Base-by-base conservation (phyloP, 2,113 vertebrate genomes). In the Acrocephalus arundinaceus region DNA sequence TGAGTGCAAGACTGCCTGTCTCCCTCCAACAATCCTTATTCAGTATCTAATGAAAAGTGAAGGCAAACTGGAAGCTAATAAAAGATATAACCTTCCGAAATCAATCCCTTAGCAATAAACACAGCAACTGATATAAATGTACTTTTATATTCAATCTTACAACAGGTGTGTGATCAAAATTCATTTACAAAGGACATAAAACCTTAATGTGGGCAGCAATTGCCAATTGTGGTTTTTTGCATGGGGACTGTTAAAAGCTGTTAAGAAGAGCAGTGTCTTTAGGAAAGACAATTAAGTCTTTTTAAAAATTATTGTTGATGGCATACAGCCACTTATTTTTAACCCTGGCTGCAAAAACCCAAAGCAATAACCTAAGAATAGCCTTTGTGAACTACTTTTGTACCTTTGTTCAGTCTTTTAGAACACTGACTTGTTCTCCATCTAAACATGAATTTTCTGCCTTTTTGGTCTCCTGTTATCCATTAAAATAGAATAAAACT, bases 161-260 rank as follows among this genome's bases (percentile, higher is more conserved):
- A 70, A 72, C 15, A 89, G 28, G 27, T 82, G n/a, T 51, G n/a
- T 33, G 22, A 33, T 90, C 62, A 54, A 79, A 90, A 83, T 54
- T 21, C 0, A 83, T 79, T 82, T 77, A 61, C 37, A 68, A 49
- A 93, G 25, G 17, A 83, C n/a, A 61, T 41, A 49, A 85, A 62
- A 20, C 31, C 31, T 76, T 83, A 45, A 43, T 1, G 4, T 11
- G 31, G 58, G 43, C 10, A 73, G 31, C 17, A 73, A 77, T 58
- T 66, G 43, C 30, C 67, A 15, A 8, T 2, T 13, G 31, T 0
- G 0, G 3, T 59, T 19, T 51, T 91, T 55, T 72, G 39, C 39
- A 75, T 2, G 3, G 35, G 61, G 15, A 31, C 9, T 24, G 18
- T 48, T 75, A 37, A 75, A 78, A 46, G 22, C 11, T 24, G 23